These are phyloP conservation scores for Caenorhabditis drosophilae DNA, from an alignment of 2,888 invertebrate species.

Conservation along the genomic window DNA sequence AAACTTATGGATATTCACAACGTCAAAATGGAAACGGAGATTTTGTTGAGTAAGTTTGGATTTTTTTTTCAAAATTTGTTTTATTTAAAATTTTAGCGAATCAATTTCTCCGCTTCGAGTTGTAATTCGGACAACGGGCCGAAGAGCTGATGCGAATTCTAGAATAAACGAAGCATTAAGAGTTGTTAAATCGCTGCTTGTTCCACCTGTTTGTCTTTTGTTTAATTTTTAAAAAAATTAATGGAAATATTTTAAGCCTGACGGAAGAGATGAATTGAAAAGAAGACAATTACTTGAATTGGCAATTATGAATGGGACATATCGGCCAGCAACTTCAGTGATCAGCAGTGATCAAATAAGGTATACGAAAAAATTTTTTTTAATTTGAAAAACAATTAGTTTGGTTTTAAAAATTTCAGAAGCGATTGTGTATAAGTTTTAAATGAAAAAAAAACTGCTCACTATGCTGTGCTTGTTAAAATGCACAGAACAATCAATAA, in stretches of 20 bases:
- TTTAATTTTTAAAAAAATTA: too few relatives aligned
- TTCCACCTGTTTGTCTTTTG: conserved; percentile 82
- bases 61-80: conserved; percentile 5
- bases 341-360: conserved; percentile 22
- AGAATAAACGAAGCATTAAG: conserved; percentile 81
- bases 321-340: conserved; percentile 76
- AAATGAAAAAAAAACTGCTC: too few relatives aligned
- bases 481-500: too few relatives aligned
- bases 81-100: conserved; percentile 14
- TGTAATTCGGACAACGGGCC: conserved; percentile 32
- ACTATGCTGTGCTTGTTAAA: too few relatives aligned
- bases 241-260: conserved; percentile 69
- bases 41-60: conserved; percentile 9
- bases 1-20: conserved; percentile 25
- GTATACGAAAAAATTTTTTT: too few relatives aligned
- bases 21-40: conserved; percentile 9
- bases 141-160: conserved; percentile 19
- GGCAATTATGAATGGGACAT: conserved; percentile 99
- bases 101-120: conserved; percentile 35
- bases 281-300: conserved; percentile 99
- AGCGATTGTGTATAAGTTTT: too few relatives aligned
- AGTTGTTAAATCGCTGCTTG: conserved; percentile 93
- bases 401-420: too few relatives aligned
- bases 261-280: conserved; percentile 98
- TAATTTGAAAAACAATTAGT: too few relatives aligned